Conservation (phyloP, 1,140 invertebrate species). For the Schlechtendalia chinensis region DNA sequence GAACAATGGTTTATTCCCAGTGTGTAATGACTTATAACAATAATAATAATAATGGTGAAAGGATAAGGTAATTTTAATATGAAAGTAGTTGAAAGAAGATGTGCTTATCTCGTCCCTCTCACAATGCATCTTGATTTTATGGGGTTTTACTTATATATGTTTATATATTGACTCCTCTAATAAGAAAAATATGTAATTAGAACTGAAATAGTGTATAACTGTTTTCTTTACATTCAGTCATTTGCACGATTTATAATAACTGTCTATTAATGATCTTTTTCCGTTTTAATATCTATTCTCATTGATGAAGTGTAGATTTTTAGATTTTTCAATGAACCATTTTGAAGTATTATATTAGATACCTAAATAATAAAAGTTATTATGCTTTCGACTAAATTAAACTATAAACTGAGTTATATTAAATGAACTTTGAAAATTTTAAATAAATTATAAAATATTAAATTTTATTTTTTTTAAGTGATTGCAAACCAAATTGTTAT, state of each 20-base stretch:
- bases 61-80: slow-evolving; percentile 36
- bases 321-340: too few species aligned
- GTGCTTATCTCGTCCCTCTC: neutral
- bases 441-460: neutral
- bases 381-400: neutral
- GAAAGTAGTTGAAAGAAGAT: too few species aligned
- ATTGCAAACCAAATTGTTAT: too few species aligned
- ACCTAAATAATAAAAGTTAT: neutral
- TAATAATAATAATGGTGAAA: slow-evolving; percentile 34
- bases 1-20: slow-evolving; percentile 33
- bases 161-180: neutral
- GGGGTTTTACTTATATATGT: slow-evolving; percentile 11
- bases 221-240: neutral
- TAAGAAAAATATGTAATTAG: slow-evolving; percentile 18
- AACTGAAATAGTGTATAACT: neutral
- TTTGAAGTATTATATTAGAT: neutral
- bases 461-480: neutral
- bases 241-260: neutral
- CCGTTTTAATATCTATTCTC: too few species aligned
- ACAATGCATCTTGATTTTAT: slow-evolving; percentile 33
- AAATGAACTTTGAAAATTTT: neutral
- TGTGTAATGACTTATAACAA: slow-evolving; percentile 4
- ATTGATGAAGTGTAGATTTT: too few species aligned
- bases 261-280: neutral
- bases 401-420: too few species aligned